Percentiles rank a stretch among this genome's conserved stretches.
Conservation (phyloP, 1,140 invertebrate genomes). For the Drosophila nigromelanica region DNA sequence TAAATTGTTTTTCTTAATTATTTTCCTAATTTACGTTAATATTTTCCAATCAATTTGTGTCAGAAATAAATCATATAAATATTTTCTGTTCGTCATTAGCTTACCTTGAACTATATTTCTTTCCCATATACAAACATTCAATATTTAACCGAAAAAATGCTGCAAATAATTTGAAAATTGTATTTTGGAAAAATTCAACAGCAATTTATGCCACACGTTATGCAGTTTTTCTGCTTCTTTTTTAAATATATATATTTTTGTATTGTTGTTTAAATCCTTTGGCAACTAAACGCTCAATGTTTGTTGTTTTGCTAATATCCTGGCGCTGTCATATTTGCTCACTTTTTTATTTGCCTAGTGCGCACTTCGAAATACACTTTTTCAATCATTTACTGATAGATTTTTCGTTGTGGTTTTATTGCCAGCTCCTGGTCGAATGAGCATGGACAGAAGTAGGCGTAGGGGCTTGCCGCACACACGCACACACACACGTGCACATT, state of each 20-base stretch:
- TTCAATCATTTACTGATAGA: conserved; percentile 67
- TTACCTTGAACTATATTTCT: neutral
- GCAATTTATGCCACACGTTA: conserved; percentile 35
- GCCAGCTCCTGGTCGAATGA: conserved; percentile 39
- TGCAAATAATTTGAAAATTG: neutral
- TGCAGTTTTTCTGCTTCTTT: neutral
- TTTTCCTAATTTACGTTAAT: too few relatives aligned
- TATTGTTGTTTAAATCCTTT: conserved; percentile 40
- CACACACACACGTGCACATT: conserved; percentile 29
- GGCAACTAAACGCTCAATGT: conserved; percentile 47
- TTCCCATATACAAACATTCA: neutral
- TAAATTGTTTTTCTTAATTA: too few relatives aligned
- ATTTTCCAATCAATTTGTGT: too few relatives aligned
- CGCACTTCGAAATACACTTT: conserved; percentile 48
- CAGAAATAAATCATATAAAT: too few relatives aligned
- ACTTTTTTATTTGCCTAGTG: conserved; percentile 1
- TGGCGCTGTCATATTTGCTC: conserved; percentile 21
- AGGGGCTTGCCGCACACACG: conserved; percentile 14
- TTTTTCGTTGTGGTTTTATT: conserved; percentile 52
- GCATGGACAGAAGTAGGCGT: conserved; percentile 16
- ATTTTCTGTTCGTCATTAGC: neutral
- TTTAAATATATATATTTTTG: conserved; percentile 26
- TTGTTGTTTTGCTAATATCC: conserved; percentile 33
- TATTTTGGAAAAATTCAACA: conserved; percentile 13
- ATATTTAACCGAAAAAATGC: conserved; percentile 1